Evolutionary conservation across 2,113 vertebrate genomes (phyloP).

Genomic region (Tupaia chinensis): DNA sequence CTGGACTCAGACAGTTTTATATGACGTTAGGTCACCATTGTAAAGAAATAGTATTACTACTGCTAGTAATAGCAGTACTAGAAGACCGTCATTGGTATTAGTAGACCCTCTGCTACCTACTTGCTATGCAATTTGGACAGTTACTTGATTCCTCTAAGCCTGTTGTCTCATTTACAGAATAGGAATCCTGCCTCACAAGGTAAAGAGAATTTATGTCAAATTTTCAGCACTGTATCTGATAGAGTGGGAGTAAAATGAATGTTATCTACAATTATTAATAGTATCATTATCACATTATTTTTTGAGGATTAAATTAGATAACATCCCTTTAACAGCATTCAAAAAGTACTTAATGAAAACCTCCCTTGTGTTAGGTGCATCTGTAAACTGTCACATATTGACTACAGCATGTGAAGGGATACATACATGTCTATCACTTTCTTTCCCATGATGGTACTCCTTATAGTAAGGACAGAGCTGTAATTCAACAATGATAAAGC

Average conservation of each 20-base stretch:
- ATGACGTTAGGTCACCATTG: not conserved
- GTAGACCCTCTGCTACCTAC: not conserved
- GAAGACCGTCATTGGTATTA: not conserved
- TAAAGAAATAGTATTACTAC: not conserved
- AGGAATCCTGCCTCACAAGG: not conserved
- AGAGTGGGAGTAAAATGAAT: not conserved
- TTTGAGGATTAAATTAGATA: not conserved
- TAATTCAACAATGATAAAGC: not conserved
- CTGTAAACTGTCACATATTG: not conserved
- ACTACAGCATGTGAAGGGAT: not conserved
- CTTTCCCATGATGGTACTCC: not conserved
- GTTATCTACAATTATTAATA: not conserved
- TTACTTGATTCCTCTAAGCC: not conserved
- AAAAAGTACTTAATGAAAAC: not conserved
- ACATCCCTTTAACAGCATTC: not conserved
- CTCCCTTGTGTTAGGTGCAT: not conserved
- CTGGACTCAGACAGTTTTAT: not conserved
- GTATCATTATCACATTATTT: not conserved
- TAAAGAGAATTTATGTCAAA: not conserved
- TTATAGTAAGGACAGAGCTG: not conserved
- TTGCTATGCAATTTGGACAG: not conserved
- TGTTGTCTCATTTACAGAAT: not conserved
- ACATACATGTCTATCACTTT: not conserved
- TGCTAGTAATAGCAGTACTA: no score
- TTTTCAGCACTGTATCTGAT: not conserved